Evolutionary conservation across 2,888 invertebrate species (phyloP).

Genomic region (Polyommatus iphigenia): DNA sequence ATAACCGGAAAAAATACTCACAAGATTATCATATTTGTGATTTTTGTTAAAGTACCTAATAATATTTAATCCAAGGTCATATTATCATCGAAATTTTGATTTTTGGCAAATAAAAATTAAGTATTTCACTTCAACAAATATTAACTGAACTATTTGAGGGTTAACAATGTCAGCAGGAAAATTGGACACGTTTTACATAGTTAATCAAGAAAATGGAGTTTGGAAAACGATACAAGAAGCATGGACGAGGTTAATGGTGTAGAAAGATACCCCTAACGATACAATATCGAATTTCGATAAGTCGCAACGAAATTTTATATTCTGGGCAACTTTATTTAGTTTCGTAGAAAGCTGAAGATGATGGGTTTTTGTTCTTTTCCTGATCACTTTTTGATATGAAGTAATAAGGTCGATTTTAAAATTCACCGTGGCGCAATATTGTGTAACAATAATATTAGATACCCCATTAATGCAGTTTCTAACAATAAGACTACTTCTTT

Average conservation of each 20-base stretch:
- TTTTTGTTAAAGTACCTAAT: too few relatives aligned
- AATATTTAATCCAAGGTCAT: too few relatives aligned
- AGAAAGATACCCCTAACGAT: slow-evolving; percentile 22
- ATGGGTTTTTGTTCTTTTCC: slow-evolving; percentile 16
- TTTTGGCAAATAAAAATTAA: too few relatives aligned
- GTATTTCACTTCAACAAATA: background rate
- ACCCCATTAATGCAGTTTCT: too few relatives aligned
- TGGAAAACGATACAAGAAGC: slow-evolving; percentile 6
- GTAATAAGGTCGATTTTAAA: too few relatives aligned
- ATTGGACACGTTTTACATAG: slow-evolving; percentile 6
- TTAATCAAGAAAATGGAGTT: slow-evolving; percentile 21
- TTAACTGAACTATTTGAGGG: background rate
- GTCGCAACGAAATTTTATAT: background rate
- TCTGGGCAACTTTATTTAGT: slow-evolving; percentile 2
- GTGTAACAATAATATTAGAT: background rate
- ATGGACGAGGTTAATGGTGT: slow-evolving; percentile 22
- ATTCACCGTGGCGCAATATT: background rate
- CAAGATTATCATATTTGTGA: too few relatives aligned
- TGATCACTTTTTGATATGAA: background rate
- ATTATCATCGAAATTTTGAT: too few relatives aligned
- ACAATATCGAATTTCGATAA: slow-evolving; percentile 26
- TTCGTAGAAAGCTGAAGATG: background rate
- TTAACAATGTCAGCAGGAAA: background rate
- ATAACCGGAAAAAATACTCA: too few relatives aligned
- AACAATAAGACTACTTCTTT: too few relatives aligned